Percentiles rank a stretch among this genome's conserved stretches.
Conservation (phyloP, 1,140 invertebrate species). For the Euura lappo region DNA sequence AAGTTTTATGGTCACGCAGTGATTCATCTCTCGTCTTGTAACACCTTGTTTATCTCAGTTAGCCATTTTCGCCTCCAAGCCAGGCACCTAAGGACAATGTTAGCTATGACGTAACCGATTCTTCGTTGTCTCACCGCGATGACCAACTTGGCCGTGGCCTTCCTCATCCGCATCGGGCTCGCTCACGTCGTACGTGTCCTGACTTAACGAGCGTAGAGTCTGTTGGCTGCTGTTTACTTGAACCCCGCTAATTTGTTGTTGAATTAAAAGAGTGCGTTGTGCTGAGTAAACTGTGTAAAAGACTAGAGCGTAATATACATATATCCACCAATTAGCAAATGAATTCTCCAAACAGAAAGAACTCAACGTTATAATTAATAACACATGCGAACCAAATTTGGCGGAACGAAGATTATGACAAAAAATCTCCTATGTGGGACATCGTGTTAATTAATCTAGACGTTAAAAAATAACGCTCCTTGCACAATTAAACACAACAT, state of each 20-base stretch:
- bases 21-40: neutral
- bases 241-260: neutral
- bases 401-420: neutral
- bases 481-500: too few relatives aligned
- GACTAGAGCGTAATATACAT: neutral
- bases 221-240: neutral
- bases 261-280: neutral
- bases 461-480: neutral
- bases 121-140: slow-evolving; percentile 2
- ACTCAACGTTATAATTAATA: neutral
- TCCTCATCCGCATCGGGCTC: neutral
- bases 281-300: neutral
- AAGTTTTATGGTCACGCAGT: neutral
- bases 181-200: neutral
- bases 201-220: neutral
- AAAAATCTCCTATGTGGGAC: neutral
- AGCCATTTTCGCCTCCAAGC: neutral
- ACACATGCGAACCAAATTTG: neutral
- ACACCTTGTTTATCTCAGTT: neutral
- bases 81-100: neutral
- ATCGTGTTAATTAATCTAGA: neutral
- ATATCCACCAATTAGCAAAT: neutral
- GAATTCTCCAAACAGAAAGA: neutral
- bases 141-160: neutral
- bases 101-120: slow-evolving; percentile 6